Conservation (phyloP, 2,113 vertebrate genomes). For the Gobio gobio region DNA sequence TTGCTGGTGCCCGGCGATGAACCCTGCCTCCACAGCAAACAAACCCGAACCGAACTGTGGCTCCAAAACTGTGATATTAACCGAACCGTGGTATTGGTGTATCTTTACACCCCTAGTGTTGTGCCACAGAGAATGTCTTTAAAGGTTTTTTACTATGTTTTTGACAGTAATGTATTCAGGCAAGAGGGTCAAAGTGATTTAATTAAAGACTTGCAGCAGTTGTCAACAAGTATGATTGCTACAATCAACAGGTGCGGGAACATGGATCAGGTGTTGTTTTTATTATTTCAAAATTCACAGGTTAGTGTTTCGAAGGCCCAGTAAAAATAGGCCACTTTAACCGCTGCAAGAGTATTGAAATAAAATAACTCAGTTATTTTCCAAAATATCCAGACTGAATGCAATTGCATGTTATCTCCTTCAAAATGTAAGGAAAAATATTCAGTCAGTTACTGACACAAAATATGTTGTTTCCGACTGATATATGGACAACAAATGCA, state of each 20-base stretch:
- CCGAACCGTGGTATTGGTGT: no score
- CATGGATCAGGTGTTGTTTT: background rate
- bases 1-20: no score
- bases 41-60: no score
- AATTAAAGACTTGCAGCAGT: background rate
- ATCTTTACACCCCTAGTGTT: background rate
- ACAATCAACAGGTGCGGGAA: background rate
- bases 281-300: background rate
- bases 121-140: background rate
- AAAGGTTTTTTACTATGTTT: background rate
- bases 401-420: background rate
- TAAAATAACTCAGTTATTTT: background rate
- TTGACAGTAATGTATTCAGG: background rate
- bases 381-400: background rate
- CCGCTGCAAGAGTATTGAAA: no score
- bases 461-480: background rate
- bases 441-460: background rate
- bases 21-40: no score
- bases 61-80: no score
- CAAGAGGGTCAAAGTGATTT: conserved; percentile 13
- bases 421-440: background rate
- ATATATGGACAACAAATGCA: background rate
- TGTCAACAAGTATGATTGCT: conserved; percentile 4
- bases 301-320: background rate
- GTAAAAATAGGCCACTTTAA: background rate